These are phyloP conservation scores for Baryphthengus martii DNA, from an alignment of 2,113 vertebrate species.

Conservation along the genomic window DNA sequence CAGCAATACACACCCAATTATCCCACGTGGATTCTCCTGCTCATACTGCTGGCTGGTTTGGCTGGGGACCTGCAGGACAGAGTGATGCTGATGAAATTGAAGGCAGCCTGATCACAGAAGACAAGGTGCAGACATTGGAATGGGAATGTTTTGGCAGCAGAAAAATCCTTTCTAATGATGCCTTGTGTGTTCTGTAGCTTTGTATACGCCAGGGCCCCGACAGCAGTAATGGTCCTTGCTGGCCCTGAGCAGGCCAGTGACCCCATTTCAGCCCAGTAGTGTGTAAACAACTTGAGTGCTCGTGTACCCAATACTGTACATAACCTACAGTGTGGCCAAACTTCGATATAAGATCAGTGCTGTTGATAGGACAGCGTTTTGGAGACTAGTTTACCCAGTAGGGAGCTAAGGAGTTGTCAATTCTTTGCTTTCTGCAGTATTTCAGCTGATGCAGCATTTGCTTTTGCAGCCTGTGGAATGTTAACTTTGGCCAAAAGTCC, in stretches of 20 bases:
- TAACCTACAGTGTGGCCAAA: background rate
- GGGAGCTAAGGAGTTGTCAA: background rate
- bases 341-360: background rate
- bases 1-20: background rate
- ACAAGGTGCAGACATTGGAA: background rate
- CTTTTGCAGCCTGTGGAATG: background rate
- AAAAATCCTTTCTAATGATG: background rate
- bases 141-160: background rate
- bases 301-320: too few species aligned
- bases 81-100: background rate
- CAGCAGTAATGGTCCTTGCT: background rate
- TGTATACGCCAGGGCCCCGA: background rate
- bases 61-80: background rate
- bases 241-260: background rate
- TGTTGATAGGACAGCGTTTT: background rate
- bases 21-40: background rate
- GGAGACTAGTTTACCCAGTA: background rate
- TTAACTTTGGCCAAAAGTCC: background rate
- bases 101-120: background rate
- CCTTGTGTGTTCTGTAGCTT: background rate
- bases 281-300: background rate
- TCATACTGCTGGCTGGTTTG: background rate
- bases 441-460: background rate
- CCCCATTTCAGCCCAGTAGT: accelerated
- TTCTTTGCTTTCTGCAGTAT: background rate